Evolutionary conservation across 23 tunicate species (phyloP).

Genomic region (Ciona savignyi): DNA sequence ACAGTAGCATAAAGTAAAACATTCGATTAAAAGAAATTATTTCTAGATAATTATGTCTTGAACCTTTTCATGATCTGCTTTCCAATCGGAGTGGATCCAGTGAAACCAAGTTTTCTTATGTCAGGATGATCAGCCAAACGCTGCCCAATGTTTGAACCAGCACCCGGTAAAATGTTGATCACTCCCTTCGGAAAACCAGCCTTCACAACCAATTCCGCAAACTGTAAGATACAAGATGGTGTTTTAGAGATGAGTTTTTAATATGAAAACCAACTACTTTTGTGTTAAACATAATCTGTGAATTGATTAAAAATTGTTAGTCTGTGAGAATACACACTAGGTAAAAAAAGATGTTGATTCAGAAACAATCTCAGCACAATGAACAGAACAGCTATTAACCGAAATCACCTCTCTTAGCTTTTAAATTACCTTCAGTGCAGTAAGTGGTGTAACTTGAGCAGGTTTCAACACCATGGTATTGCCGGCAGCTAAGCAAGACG

Average conservation of each 20-base stretch:
- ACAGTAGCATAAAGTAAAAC: neutral
- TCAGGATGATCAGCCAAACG: conserved; percentile 96
- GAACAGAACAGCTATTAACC: neutral
- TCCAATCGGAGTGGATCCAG: conserved; percentile 97
- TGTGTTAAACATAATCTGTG: too few relatives aligned
- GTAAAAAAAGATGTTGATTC: neutral
- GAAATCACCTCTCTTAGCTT: too few relatives aligned
- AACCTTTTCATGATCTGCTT: conserved; percentile 96
- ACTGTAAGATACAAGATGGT: too few relatives aligned
- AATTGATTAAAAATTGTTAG: too few relatives aligned
- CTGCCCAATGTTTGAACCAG: conserved; percentile 91
- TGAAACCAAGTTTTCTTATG: conserved; percentile 88
- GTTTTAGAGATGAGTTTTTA: too few relatives aligned
- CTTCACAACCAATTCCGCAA: conserved; percentile 90
- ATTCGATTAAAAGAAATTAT: neutral
- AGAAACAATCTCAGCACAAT: too few relatives aligned
- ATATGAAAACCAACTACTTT: too few relatives aligned
- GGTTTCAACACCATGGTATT: too few relatives aligned
- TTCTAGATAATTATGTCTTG: neutral
- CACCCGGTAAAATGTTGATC: conserved; percentile 91
- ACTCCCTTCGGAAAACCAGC: conserved; percentile 97
- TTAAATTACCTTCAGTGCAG: too few relatives aligned
- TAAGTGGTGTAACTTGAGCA: too few relatives aligned
- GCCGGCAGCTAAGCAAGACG: too few relatives aligned
- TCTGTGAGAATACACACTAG: too few relatives aligned